Evolutionary conservation across 2,113 vertebrate genomes (phyloP).

Genomic region (Smithornis capensis): DNA sequence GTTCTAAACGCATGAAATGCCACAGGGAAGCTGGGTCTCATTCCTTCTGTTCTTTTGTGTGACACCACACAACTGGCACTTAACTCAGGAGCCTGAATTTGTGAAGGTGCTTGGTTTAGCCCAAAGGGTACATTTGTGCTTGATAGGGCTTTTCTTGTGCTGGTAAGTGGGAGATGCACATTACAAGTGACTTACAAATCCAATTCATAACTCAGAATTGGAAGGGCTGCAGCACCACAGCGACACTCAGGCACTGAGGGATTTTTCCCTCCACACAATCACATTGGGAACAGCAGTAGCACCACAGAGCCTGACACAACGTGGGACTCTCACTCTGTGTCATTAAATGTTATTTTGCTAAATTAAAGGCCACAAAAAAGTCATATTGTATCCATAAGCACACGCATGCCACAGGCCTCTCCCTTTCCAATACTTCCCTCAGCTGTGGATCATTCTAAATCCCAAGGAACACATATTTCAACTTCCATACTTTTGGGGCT

Average conservation of each 20-base stretch:
- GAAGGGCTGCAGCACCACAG: background rate
- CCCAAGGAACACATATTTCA: background rate
- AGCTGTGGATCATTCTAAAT: background rate
- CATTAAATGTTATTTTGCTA: background rate
- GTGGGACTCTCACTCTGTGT: background rate
- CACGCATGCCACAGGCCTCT: background rate
- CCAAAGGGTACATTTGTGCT: background rate
- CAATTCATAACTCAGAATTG: background rate
- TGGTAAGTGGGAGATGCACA: too few relatives aligned
- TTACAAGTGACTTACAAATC: background rate
- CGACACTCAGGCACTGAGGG: rapidly evolving
- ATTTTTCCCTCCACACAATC: background rate
- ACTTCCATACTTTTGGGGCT: background rate
- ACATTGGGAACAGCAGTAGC: background rate
- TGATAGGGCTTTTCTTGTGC: background rate
- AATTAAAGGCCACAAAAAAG: background rate
- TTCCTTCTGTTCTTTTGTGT: background rate
- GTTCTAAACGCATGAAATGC: background rate
- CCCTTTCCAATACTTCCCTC: background rate
- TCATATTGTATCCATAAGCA: background rate
- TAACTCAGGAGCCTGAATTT: background rate
- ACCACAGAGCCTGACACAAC: background rate
- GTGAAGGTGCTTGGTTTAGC: background rate
- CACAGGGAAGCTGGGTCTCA: background rate
- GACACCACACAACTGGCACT: background rate